Evolutionary conservation across 2,888 invertebrate species (phyloP).

Genomic region (Escarpia spicata): DNA sequence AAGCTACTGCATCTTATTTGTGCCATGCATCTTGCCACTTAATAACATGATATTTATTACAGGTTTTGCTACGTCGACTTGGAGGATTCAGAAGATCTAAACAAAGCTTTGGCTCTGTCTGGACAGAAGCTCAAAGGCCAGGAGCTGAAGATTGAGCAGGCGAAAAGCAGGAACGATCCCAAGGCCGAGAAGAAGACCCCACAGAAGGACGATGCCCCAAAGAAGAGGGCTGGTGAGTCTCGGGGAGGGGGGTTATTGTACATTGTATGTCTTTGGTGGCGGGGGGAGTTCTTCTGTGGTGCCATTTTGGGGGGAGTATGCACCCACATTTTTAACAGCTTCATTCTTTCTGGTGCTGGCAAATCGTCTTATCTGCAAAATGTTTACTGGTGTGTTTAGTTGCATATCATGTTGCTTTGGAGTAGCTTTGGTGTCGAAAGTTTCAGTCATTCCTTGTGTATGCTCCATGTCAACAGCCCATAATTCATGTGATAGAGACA

Average conservation of each 20-base stretch:
- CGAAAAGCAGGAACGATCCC: slow-evolving; percentile 29
- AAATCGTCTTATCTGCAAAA: too few species aligned
- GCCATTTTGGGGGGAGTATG: background rate
- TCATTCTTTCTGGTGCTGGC: background rate
- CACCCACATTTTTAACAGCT: background rate
- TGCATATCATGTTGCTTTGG: too few species aligned
- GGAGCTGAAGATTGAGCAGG: slow-evolving; percentile 42
- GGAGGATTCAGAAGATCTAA: slow-evolving; percentile 39
- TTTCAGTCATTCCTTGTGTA: too few species aligned
- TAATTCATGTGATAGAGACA: too few species aligned
- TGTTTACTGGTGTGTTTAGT: too few species aligned
- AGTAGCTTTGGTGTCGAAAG: too few species aligned
- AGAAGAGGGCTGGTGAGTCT: background rate
- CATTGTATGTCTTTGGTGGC: background rate
- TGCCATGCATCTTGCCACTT: too few species aligned
- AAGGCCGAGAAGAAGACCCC: slow-evolving; percentile 6
- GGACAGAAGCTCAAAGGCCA: slow-evolving; percentile 41
- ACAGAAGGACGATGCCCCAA: background rate
- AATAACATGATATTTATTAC: slow-evolving; percentile 17
- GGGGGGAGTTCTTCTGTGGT: background rate
- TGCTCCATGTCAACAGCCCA: too few species aligned
- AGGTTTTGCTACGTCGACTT: slow-evolving; percentile 48
- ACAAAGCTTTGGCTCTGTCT: slow-evolving; percentile 43
- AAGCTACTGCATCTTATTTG: too few species aligned
- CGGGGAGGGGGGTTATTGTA: too few species aligned